Conservation (phyloP, 2,113 vertebrate species). For the Excalfactoria chinensis region DNA sequence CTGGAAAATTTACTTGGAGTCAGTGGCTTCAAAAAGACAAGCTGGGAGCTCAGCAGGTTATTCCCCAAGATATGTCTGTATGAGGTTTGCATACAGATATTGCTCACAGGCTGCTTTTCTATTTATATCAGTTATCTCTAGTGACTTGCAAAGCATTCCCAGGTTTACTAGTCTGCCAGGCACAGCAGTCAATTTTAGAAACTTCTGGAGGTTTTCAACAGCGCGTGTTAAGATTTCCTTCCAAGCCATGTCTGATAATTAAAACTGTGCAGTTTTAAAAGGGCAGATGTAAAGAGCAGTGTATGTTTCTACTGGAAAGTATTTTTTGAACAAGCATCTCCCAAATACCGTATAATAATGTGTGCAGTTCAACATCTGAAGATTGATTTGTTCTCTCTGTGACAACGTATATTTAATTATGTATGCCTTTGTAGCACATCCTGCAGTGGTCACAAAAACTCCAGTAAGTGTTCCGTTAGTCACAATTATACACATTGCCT, state of each 20-base stretch:
- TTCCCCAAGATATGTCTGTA: accelerated
- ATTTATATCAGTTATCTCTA: not conserved
- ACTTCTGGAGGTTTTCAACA: not conserved
- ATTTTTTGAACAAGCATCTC: not conserved
- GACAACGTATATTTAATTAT: not conserved
- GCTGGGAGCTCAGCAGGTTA: not conserved
- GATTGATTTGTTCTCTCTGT: not conserved
- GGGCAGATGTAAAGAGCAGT: not conserved
- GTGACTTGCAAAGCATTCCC: not conserved
- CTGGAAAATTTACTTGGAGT: not conserved
- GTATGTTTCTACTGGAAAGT: not conserved
- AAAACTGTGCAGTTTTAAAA: not conserved
- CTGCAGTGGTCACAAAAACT: not conserved
- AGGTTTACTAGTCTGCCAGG: not conserved
- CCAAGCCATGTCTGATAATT: not conserved
- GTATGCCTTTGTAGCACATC: not conserved
- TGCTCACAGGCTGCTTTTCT: not conserved
- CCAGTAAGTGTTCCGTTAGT: not conserved
- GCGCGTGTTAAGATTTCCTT: not conserved
- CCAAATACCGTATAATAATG: not conserved
- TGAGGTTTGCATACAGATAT: not conserved
- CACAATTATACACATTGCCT: not conserved
- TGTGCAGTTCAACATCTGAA: not conserved
- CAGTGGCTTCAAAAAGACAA: not conserved
- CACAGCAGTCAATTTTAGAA: not conserved